phyloP scores from a whole-genome alignment of 2,888 invertebrate species.

The Escarpia spicata region DNA sequence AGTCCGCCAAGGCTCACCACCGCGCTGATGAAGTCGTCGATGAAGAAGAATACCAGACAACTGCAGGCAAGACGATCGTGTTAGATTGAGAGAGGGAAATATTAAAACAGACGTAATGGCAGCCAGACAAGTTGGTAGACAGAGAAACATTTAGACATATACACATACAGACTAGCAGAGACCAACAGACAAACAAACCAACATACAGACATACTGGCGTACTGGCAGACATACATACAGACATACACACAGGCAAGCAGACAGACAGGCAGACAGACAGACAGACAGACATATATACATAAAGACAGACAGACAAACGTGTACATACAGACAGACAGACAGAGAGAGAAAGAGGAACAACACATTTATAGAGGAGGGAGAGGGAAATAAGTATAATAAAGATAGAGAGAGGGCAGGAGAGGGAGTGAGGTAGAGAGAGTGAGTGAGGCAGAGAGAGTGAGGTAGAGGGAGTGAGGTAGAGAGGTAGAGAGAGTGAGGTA shows the following conservation, averaged over 20 bases:
- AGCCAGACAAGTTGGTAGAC: too few relatives aligned
- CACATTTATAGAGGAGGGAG: background rate
- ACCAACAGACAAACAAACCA: too few relatives aligned
- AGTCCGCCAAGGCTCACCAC: background rate
- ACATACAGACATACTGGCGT: too few relatives aligned
- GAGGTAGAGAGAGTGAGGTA: background rate
- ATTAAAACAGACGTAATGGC: too few relatives aligned
- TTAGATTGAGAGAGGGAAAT: background rate
- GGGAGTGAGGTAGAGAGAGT: background rate
- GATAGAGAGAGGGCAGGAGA: background rate
- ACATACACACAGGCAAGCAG: background rate
- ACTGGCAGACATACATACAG: too few relatives aligned
- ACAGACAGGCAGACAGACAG: background rate
- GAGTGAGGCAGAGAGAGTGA: background rate
- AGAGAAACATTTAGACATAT: too few relatives aligned
- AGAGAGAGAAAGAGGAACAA: background rate
- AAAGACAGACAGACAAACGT: conserved; percentile 17
- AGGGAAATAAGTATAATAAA: background rate
- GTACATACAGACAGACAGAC: conserved; percentile 23
- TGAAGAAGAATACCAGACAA: background rate
- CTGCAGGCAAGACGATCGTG: background rate
- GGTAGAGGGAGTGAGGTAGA: background rate
- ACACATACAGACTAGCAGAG: too few relatives aligned
- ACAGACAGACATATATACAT: background rate
- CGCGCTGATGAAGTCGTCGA: conserved; percentile 17